Evolutionary conservation across 1,140 invertebrate genomes (phyloP).

Genomic region (Hyposmocoma kahamanoa): DNA sequence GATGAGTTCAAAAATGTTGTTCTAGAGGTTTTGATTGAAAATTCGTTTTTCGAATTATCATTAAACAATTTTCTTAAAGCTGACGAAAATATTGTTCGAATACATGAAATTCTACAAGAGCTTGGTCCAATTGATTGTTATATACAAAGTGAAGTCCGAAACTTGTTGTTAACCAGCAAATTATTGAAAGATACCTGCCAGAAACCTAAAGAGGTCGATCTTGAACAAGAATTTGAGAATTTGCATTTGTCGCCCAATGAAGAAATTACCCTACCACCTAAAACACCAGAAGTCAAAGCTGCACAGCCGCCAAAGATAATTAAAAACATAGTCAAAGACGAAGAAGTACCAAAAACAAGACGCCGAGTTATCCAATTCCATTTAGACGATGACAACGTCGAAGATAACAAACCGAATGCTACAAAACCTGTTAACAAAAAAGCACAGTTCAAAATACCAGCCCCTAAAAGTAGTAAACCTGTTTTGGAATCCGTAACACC

Average conservation of each 20-base stretch:
- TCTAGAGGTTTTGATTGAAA: slow-evolving; percentile 42
- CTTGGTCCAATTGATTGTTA: slow-evolving; percentile 19
- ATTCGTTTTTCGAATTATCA: slow-evolving; percentile 37
- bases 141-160: slow-evolving; percentile 39
- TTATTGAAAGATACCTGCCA: slow-evolving; percentile 16
- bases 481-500: slow-evolving; percentile 35
- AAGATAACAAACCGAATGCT: slow-evolving; percentile 16
- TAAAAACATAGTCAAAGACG: slow-evolving; percentile 25
- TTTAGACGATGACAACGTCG: slow-evolving; percentile 28
- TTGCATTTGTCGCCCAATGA: slow-evolving; percentile 27
- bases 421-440: slow-evolving; percentile 11
- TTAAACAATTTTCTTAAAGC: slow-evolving; percentile 22
- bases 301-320: slow-evolving; percentile 14
- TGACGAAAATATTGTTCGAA: slow-evolving; percentile 32
- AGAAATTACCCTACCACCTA: slow-evolving; percentile 10
- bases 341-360: slow-evolving; percentile 43
- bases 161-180: slow-evolving; percentile 35
- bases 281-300: slow-evolving; percentile 34
- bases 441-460: slow-evolving; percentile 46
- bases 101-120: slow-evolving; percentile 38
- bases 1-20: slow-evolving; percentile 23
- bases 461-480: slow-evolving; percentile 30
- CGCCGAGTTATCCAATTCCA: slow-evolving; percentile 42
- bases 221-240: slow-evolving; percentile 39
- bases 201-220: slow-evolving; percentile 13